Evolutionary conservation across 2,888 invertebrate genomes (phyloP), one percentile per base, ranked within the genome.

Genomic region (Meloe dianella): DNA sequence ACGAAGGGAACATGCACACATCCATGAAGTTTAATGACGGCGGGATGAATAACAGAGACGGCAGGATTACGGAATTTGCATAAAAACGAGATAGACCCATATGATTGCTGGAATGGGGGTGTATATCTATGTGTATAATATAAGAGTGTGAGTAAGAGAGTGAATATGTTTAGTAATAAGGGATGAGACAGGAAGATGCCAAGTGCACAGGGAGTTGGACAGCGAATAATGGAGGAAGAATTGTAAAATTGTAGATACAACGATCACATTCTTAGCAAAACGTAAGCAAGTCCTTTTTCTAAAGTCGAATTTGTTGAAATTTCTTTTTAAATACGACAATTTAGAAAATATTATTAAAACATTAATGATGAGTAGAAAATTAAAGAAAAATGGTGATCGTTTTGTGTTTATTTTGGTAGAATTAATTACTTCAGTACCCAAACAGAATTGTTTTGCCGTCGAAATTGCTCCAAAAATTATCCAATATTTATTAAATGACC

Each of bases 1-100:
- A 80, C 80, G 78, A 80, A 76, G 74, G 75, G 69, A 69, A 69
- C 74, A 77, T 75, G 73, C 75, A 77, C 77, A 78, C 77, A 76
- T 77, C 74, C 77, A 77, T 75, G 77, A 75, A 76, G 78, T 76
- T 75, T 74, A 75, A 78, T 77, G 75, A 77, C 78, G 72, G 59
- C 66, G 79, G 79, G 77, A 80, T 74, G 78, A 75, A 72, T 68
- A 74, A 78, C 73, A 77, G 77, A 78, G 79, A 79, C 71, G 71
- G 73, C 63, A 74, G 74, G 74, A 74, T 74, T 75, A 74, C 64
- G 71, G 73, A 74, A 78, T 78, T 79, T 77, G 74, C 76, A 78
- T 76, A 76, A 76, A 78, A 79, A 78, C 72, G 71, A 71, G 71
- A 71, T 68, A 65, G 65, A 56, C 60, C 66, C 72, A 71, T 65